Evolutionary conservation across 2,113 vertebrate genomes (phyloP).

Genomic region (Eulemur rufifrons): DNA sequence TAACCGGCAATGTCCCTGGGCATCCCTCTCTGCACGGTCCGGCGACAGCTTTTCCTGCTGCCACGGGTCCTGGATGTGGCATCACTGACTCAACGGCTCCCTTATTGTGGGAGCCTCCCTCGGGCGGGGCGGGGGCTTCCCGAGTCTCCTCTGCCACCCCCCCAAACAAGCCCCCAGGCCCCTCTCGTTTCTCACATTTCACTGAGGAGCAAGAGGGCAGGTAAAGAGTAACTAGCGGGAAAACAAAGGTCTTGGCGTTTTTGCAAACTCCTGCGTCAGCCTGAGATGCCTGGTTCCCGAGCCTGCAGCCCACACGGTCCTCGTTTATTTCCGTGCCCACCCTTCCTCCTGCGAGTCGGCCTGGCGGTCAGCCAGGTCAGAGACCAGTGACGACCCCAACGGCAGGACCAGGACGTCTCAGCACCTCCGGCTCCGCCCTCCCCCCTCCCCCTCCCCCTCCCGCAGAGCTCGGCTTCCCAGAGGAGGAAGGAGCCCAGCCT

Average conservation of each 20-base stretch:
- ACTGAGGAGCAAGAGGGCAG: background rate
- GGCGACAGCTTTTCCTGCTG: background rate
- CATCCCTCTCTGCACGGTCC: too few species aligned
- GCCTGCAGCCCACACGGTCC: background rate
- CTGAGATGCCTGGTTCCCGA: background rate
- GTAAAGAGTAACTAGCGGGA: background rate
- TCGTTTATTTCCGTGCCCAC: background rate
- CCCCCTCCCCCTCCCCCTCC: too few species aligned
- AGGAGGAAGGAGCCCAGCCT: background rate
- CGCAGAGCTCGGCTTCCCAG: background rate
- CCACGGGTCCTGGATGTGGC: fast-evolving
- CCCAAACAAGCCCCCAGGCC: background rate
- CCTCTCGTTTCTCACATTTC: background rate
- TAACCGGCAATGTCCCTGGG: background rate
- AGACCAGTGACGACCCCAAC: too few species aligned
- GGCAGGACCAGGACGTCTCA: background rate
- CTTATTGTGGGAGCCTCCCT: background rate
- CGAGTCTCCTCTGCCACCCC: background rate
- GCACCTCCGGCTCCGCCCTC: background rate
- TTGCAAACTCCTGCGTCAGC: background rate
- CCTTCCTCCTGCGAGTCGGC: background rate
- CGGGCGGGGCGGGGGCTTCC: too few species aligned
- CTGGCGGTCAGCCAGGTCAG: background rate
- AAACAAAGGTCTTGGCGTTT: too few species aligned
- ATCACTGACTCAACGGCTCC: background rate